These are phyloP conservation scores for Incurvaria masculella DNA, from an alignment of 2,888 invertebrate genomes.

Conservation along the genomic window DNA sequence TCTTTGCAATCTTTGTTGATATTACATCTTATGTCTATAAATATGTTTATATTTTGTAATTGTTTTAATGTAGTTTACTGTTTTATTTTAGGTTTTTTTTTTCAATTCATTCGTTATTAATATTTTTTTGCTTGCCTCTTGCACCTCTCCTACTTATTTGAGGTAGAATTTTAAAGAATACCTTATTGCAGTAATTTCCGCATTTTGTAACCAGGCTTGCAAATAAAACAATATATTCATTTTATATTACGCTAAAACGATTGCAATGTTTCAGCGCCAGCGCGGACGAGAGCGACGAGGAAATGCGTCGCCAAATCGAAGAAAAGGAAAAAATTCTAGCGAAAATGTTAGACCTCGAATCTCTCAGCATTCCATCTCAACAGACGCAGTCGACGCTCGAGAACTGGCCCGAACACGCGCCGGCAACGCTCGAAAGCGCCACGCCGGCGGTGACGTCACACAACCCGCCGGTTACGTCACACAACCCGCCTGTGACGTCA, in stretches of 20 bases:
- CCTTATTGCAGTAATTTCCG: neutral
- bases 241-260: neutral
- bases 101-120: too few species aligned
- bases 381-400: constrained; percentile 14
- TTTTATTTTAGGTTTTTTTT: too few species aligned
- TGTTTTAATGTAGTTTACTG: too few species aligned
- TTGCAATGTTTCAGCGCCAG: constrained; percentile 34
- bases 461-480: constrained; percentile 9
- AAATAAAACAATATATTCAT: neutral
- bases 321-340: constrained; percentile 71
- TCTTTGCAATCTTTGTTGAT: too few species aligned
- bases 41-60: too few species aligned
- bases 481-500: constrained; percentile 8
- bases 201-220: neutral
- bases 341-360: constrained; percentile 62
- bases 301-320: constrained; percentile 67
- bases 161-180: neutral
- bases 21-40: too few species aligned
- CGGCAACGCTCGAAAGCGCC: too few species aligned
- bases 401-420: constrained; percentile 9
- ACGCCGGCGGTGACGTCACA: constrained; percentile 6
- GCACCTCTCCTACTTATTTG: too few species aligned
- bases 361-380: constrained; percentile 30
- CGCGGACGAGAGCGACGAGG: constrained; percentile 59
- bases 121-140: too few species aligned